Evolutionary conservation across 1,140 invertebrate species (phyloP).

Genomic region (Sycophila sp.): DNA sequence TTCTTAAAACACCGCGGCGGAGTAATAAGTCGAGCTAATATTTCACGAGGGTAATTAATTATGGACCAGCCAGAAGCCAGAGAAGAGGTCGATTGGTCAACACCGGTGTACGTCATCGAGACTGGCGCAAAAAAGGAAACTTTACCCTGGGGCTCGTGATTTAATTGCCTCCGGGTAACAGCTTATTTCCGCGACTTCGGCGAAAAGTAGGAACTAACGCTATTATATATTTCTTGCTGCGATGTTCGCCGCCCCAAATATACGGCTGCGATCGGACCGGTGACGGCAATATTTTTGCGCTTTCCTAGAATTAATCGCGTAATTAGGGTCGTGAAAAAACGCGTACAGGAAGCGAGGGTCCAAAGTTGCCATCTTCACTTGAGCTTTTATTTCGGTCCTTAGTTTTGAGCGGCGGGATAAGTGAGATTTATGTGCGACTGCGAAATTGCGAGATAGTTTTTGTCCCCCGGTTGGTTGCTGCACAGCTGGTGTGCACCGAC

Average conservation of each 20-base stretch:
- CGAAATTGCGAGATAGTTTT: conserved; percentile 5
- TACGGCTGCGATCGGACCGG: not conserved
- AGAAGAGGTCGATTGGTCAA: not conserved
- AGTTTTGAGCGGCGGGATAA: not conserved
- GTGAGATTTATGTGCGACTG: not conserved
- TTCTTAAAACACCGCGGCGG: too few species aligned
- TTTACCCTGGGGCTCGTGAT: not conserved
- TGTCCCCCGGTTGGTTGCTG: not conserved
- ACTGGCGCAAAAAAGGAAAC: not conserved
- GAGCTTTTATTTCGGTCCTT: not conserved
- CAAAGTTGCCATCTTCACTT: too few species aligned
- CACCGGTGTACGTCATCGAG: not conserved
- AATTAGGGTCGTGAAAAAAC: not conserved
- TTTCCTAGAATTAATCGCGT: not conserved
- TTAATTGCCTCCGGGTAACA: conserved; percentile 21
- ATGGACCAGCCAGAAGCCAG: too few species aligned
- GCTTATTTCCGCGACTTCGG: too few species aligned
- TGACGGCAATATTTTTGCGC: conserved; percentile 4
- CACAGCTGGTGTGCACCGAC: not conserved
- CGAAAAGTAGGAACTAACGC: conserved; percentile 7
- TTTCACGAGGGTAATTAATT: too few species aligned
- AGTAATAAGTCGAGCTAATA: too few species aligned
- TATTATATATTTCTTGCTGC: not conserved
- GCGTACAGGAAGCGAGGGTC: too few species aligned
- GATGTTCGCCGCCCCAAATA: not conserved